Conservation (phyloP, 2,888 invertebrate genomes). For the Agriotes lineatus region DNA sequence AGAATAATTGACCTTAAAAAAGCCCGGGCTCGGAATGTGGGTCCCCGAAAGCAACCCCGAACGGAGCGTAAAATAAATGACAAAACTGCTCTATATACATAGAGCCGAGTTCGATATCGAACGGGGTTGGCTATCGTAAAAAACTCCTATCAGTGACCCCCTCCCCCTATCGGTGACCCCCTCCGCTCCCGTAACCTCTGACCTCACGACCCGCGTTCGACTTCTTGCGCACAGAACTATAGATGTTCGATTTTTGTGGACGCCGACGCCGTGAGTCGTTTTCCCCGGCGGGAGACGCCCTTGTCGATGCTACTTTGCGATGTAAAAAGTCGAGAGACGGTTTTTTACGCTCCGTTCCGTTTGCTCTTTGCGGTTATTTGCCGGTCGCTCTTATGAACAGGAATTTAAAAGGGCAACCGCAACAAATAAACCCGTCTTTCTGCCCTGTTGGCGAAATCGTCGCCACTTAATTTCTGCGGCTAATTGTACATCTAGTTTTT, state of each 20-base stretch:
- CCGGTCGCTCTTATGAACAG: constrained; percentile 39
- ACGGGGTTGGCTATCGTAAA: constrained; percentile 64
- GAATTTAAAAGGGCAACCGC: constrained; percentile 38
- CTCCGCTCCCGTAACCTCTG: constrained; percentile 54
- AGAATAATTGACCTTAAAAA: constrained; percentile 31
- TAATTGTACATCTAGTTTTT: constrained; percentile 28
- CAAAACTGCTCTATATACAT: constrained; percentile 36
- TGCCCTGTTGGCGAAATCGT: constrained; percentile 30
- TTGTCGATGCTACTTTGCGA: constrained; percentile 49
- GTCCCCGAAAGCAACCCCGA: constrained; percentile 21
- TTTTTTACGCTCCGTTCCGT: constrained; percentile 43
- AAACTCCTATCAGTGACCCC: constrained; percentile 59
- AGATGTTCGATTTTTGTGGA: constrained; percentile 67
- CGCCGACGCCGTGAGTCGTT: constrained; percentile 60
- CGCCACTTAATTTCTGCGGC: constrained; percentile 28
- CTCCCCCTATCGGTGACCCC: constrained; percentile 51
- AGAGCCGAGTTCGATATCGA: constrained; percentile 56
- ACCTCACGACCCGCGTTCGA: constrained; percentile 58
- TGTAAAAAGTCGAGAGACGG: constrained; percentile 47
- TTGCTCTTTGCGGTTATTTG: constrained; percentile 46
- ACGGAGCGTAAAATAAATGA: constrained; percentile 27
- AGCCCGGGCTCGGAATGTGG: neutral
- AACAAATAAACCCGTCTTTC: constrained; percentile 26
- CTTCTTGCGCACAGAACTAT: constrained; percentile 64
- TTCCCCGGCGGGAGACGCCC: constrained; percentile 49